These are phyloP conservation scores for Murina feae DNA, from an alignment of 2,113 vertebrate genomes.

Conservation along the genomic window DNA sequence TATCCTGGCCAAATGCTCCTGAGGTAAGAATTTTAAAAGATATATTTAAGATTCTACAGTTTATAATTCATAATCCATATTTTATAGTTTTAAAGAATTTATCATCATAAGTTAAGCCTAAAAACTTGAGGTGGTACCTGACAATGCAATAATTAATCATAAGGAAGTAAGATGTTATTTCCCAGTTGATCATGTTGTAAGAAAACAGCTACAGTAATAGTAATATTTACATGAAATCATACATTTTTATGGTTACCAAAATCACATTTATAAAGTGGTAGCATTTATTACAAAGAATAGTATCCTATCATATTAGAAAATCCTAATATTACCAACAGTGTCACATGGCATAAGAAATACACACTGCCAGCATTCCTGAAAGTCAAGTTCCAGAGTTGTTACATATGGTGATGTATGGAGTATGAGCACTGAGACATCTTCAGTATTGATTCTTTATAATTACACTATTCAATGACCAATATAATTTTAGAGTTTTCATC, in stretches of 20 bases:
- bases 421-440: background rate
- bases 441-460: slow-evolving; percentile 22
- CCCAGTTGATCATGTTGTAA: slow-evolving; percentile 21
- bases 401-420: background rate
- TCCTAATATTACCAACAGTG: background rate
- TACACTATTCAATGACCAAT: slow-evolving; percentile 2
- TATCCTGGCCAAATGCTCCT: background rate
- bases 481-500: slow-evolving; percentile 62
- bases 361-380: background rate
- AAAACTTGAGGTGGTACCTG: slow-evolving; percentile 29
- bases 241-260: background rate
- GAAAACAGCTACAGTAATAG: slow-evolving; percentile 8
- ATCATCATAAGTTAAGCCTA: slow-evolving; percentile 8
- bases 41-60: background rate
- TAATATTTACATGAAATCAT: slow-evolving; percentile 12
- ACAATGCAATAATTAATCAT: slow-evolving; percentile 36
- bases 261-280: background rate
- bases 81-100: slow-evolving; percentile 28
- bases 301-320: background rate
- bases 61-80: slow-evolving; percentile 4
- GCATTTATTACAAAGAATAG: background rate
- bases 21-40: background rate
- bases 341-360: background rate
- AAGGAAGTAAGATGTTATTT: background rate
- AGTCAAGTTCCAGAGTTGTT: background rate